Base-by-base conservation (phyloP, 2,797 vertebrate genomes). In the Gouania willdenowi region DNA sequence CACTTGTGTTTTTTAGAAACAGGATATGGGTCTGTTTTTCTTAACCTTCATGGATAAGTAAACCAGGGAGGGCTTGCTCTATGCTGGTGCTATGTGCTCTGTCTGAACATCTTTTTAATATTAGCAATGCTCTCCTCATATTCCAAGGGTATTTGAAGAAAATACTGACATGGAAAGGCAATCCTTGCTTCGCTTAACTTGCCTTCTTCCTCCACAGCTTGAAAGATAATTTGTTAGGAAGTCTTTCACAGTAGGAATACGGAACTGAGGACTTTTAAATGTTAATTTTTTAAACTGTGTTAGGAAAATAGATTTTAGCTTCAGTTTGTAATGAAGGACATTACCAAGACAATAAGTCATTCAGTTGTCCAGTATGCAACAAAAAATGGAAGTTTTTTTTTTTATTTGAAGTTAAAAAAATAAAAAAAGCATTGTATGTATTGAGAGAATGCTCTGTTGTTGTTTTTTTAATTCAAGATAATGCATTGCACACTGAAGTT, bases 161-260 rank as follows among this genome's bases (percentile, higher is more conserved):
- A 43, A 44, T 51, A 19, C 38, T 28, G 44, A 68, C 44, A 50
- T 20, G n/a, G 24, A 57, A 20, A 51, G 18, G 31, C 30, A 39
- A 60, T 52, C 35, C 30, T 46, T 21, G 16, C 2, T 32, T 12
- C 43, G 20, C 28, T 33, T 37, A 33, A 16, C 28, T 52, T 11
- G 4, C 32, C 55, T 59, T 56, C 49, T 46, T 53, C 41, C 60
- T 50, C 40, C 50, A 43, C 54, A 46, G 26, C 26, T 46, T 42
- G 56, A 16, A 10, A 15, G 17, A 52, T 42, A 24, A 37, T 35
- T 56, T 63, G 41, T 41, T 19, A 8, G 11, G 24, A 35, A 24
- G 10, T 45, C 36, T 24, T 20, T 36, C 26, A 34, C 38, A 52
- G 53, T 40, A 35, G 49, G 39, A 40, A 32, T 13, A 14, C 21